These are phyloP conservation scores for Sparidentex hasta DNA, from an alignment of 2,797 vertebrate species.

Conservation along the genomic window DNA sequence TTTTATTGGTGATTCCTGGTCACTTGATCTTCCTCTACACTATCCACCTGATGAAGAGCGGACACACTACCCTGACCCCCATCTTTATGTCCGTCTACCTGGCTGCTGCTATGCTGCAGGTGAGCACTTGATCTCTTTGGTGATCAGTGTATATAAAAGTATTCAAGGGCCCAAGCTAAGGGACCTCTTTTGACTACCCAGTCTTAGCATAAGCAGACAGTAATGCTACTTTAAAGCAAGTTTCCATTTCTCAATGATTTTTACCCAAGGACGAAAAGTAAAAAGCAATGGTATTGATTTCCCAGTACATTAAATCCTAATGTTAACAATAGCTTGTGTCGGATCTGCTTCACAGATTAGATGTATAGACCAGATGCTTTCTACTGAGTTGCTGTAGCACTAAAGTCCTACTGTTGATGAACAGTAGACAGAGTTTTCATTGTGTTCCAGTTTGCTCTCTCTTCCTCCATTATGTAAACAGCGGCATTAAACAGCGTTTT, in stretches of 20 bases:
- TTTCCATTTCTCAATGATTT: background rate
- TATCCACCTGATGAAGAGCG: slow-evolving; percentile 97
- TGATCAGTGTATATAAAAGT: background rate
- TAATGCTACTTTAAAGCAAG: background rate
- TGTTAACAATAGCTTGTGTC: too few relatives aligned
- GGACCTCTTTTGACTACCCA: background rate
- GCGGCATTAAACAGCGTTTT: too few relatives aligned
- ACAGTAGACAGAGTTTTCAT: too few relatives aligned
- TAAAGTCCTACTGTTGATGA: too few relatives aligned
- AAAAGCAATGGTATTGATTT: background rate
- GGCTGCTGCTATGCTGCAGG: slow-evolving; percentile 94
- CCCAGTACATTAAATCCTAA: too few relatives aligned
- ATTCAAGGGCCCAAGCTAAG: background rate
- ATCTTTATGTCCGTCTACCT: slow-evolving; percentile 93
- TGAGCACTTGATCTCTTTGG: slow-evolving; percentile 73
- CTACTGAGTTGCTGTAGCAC: too few relatives aligned
- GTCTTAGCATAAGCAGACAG: background rate
- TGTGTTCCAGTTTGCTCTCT: too few relatives aligned
- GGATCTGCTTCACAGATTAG: too few relatives aligned
- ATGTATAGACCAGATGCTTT: too few relatives aligned
- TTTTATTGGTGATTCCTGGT: slow-evolving; percentile 92
- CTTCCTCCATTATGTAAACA: too few relatives aligned
- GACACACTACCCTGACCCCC: slow-evolving; percentile 93
- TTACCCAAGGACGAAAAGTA: background rate
- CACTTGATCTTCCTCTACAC: slow-evolving; percentile 96